phyloP scores from a whole-genome alignment of 1,140 invertebrate species.

The Megathymus violae region DNA sequence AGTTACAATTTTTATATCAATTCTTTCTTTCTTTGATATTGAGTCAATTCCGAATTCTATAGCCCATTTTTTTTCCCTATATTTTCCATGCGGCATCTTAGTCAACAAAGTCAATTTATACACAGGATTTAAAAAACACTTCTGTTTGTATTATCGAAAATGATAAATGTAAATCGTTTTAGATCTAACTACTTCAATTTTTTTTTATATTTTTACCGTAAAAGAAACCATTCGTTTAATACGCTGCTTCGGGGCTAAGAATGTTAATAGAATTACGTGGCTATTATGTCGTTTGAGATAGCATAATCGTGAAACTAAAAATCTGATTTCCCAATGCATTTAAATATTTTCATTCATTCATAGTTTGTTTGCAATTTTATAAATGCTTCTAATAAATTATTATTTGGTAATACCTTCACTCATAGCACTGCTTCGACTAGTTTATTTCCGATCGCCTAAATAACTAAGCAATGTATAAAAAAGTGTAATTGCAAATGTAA shows the following conservation, averaged over 20 bases:
- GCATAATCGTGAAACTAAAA: no score
- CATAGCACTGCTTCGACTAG: no score
- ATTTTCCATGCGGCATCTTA: no score
- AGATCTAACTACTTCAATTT: neutral
- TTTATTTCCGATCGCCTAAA: no score
- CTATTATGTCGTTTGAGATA: neutral
- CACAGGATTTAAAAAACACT: neutral
- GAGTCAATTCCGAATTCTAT: neutral
- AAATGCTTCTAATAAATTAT: no score
- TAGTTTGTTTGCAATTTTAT: neutral
- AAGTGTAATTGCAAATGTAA: neutral
- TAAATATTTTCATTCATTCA: neutral
- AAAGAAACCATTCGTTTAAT: conserved; percentile 6
- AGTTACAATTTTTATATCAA: conserved; percentile 4
- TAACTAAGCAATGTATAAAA: neutral
- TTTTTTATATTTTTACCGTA: neutral
- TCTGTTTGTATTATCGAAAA: neutral
- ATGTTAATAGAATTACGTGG: conserved; percentile 11
- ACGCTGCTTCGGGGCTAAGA: neutral
- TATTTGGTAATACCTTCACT: no score
- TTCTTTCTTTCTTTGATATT: neutral
- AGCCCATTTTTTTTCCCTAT: neutral
- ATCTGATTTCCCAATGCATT: no score
- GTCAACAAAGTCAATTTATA: neutral
- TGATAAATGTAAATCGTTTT: neutral